Conservation (phyloP, 1,140 invertebrate species). For the Metaphire vulgaris region DNA sequence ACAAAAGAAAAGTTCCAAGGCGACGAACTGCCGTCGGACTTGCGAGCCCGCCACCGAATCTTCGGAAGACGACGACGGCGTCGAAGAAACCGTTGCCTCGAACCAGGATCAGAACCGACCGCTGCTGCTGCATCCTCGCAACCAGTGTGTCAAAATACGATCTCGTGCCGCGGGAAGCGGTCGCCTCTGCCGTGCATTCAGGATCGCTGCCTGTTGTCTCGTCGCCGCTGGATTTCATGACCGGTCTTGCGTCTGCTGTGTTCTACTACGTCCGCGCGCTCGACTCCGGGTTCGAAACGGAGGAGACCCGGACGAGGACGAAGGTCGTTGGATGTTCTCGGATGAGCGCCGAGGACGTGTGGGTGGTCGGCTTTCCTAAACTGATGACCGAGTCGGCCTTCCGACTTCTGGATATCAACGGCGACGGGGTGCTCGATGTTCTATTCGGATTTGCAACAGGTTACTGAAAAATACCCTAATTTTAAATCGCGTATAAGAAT, state of each 20-base stretch:
- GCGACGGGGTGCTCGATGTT: constrained; percentile 67
- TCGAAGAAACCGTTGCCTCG: background rate
- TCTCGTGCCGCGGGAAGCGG: background rate
- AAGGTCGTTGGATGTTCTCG: constrained; percentile 58
- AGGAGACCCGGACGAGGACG: background rate
- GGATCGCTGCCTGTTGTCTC: background rate
- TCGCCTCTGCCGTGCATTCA: background rate
- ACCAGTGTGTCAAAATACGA: background rate
- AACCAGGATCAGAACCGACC: background rate
- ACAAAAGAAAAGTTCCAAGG: background rate
- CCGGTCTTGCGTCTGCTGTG: background rate
- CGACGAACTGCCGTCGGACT: background rate
- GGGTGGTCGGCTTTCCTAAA: constrained; percentile 66
- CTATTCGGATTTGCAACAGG: constrained; percentile 74
- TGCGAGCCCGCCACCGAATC: background rate
- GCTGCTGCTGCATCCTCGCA: background rate
- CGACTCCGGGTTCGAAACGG: background rate
- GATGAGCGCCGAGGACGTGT: constrained; percentile 63
- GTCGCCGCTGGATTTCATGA: background rate
- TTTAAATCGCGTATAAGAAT: background rate
- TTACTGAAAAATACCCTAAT: constrained; percentile 41
- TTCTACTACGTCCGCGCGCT: background rate
- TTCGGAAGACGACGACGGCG: background rate
- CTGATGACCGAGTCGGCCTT: constrained; percentile 70
- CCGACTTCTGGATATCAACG: constrained; percentile 65